A percentile compares a stretch with the other conserved stretches of the same genome.
Evolutionary conservation across 2,888 invertebrate genomes (phyloP).

Genomic region (Alloscopus bannaensis): DNA sequence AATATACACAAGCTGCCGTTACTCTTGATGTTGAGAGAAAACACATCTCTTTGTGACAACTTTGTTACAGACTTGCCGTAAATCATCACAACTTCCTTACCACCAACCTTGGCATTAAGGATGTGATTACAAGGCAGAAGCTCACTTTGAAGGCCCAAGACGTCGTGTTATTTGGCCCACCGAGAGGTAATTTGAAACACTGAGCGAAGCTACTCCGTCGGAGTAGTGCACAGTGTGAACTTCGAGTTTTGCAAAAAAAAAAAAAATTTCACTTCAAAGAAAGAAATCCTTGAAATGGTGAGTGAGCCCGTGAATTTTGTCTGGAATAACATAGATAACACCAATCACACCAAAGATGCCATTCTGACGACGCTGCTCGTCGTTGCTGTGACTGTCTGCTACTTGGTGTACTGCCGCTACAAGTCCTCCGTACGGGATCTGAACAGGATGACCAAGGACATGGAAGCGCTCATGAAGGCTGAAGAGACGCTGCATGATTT

Average conservation of each 20-base stretch:
- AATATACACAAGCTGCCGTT: too few species aligned
- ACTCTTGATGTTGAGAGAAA: background rate
- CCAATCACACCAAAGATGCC: conserved; percentile 91
- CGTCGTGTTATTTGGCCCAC: conserved; percentile 97
- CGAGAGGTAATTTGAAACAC: conserved; percentile 85
- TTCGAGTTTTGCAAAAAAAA: too few species aligned
- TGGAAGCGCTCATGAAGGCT: conserved; percentile 93
- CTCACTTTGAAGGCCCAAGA: conserved; percentile 98
- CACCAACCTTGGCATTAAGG: conserved; percentile 94
- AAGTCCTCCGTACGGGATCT: conserved; percentile 91
- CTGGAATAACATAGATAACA: conserved; percentile 79
- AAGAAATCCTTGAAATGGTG: too few species aligned
- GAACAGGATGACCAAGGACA: conserved; percentile 93
- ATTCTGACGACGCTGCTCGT: conserved; percentile 88
- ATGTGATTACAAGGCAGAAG: conserved; percentile 98
- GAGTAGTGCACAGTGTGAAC: too few species aligned
- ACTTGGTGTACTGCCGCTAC: conserved; percentile 94
- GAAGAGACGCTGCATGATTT: conserved; percentile 91
- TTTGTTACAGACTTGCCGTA: conserved; percentile 89
- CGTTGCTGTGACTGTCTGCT: conserved; percentile 90
- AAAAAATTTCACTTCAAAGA: too few species aligned
- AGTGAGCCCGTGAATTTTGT: conserved; percentile 4
- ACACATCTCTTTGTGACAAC: too few species aligned
- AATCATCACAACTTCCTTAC: conserved; percentile 94
- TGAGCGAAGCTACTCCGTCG: too few species aligned